Evolutionary conservation across 1,140 invertebrate species (phyloP), one percentile per base, ranked within the genome.

Genomic region (Vollenhovia emeryi): DNA sequence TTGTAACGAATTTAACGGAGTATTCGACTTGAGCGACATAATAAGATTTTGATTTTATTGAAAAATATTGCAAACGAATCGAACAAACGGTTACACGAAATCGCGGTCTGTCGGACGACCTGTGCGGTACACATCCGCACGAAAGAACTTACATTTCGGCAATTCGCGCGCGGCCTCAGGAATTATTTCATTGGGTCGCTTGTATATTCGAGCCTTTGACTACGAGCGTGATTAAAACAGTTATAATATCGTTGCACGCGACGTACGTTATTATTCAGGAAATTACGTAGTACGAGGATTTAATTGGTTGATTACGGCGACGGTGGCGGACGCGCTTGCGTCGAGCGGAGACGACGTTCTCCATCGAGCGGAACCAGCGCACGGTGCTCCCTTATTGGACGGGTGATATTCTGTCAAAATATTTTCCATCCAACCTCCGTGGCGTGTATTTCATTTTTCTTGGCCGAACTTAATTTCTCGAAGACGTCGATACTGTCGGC

Each of bases 381-480:
- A 3, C 66, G 36, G 18, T 36, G 52, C 21, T 30, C 7, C 30
- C 48, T 69, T 88, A 66, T 24, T 40, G 62, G 62, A 69, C 30
- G 52, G 40, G 11, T 45, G 50, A 45, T 75, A 76, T 76, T 74
- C 80, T 76, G 80, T 75, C 71, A 84, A 84, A 84, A 84, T 84
- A 84, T 84, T 76, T 76, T 76, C 48, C 50, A 80, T 80, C 78
- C 76, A 27, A n/a, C 64, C n/a, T 59, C 11, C 13, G 24, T 30
- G 33, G 78, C 78, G 66, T 73, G 66, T 82, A 82, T 82, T 76
- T 84, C 86, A 87, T 87, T 88, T 87, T 88, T 88, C 86, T 87
- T 52, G 52, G 68, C 64, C 50, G 79, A 88, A 88, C 80, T 82
- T 88, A 88, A 88, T 88, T 88, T 76, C 45, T 57, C 48, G 71